Evolutionary conservation across 2,888 invertebrate genomes (phyloP).

Genomic region (Epirrita christyi): DNA sequence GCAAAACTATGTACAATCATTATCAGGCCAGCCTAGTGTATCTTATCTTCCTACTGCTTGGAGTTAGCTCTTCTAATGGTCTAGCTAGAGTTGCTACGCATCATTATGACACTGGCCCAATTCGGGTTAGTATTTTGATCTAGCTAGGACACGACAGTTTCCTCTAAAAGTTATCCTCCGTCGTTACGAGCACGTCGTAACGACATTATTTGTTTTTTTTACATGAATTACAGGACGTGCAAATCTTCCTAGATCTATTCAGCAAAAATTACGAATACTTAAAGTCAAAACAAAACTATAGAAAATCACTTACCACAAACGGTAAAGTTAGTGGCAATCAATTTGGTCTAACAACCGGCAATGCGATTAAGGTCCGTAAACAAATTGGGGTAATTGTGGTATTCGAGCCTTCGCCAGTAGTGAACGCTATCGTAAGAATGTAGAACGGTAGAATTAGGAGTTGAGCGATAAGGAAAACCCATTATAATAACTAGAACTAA

Average conservation of each 20-base stretch:
- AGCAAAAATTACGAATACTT: background rate
- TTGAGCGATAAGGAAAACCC: constrained; percentile 26
- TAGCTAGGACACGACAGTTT: too few species aligned
- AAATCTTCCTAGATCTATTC: background rate
- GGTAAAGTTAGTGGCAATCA: constrained; percentile 22
- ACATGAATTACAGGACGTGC: background rate
- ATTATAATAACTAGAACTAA: background rate
- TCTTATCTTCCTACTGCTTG: too few species aligned
- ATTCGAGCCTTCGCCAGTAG: constrained; percentile 25
- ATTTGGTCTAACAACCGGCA: constrained; percentile 14
- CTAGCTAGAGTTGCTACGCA: too few species aligned
- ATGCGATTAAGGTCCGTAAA: constrained; percentile 24
- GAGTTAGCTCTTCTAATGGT: too few species aligned
- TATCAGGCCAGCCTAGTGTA: too few species aligned
- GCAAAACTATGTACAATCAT: too few species aligned
- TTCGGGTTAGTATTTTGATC: too few species aligned
- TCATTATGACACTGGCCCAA: too few species aligned
- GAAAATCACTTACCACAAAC: constrained; percentile 18
- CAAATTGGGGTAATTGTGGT: constrained; percentile 38
- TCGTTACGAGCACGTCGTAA: too few species aligned
- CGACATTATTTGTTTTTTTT: too few species aligned
- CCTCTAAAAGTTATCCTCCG: too few species aligned
- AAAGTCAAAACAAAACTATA: constrained; percentile 9
- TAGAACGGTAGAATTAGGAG: constrained; percentile 31
- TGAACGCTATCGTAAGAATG: constrained; percentile 38